Base-by-base conservation (phyloP, 2,888 invertebrate species). In the Drosophila mayaguana region DNA sequence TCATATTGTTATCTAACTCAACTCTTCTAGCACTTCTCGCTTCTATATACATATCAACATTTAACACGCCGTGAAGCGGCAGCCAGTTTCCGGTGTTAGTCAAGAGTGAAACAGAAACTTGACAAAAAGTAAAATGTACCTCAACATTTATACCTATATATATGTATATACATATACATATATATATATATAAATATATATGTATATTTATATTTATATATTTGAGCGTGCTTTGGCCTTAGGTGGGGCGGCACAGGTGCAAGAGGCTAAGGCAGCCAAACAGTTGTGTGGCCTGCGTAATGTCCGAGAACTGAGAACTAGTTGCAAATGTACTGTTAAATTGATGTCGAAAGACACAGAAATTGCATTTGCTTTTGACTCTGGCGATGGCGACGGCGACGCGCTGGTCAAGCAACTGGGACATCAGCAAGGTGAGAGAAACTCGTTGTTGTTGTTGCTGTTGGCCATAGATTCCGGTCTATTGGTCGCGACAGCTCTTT, bases 311-410 rank as follows among this genome's bases (percentile, higher is more conserved):
- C 56, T 7, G 22, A 76, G 83, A 84, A 84, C 83, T 68, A 74
- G 84, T 82, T 80, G 83, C 81, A 80, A 81, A 78, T 83, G 64
- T 85, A 80, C 86, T 75, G 81, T 81, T 81, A 81, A 83, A 83
- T 83, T 78, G 60, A 83, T 85, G 80, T 80, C 75, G 78, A 80
- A 75, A 78, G 75, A 53, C 45, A 72, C 61, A 67, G 65, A 81
- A 84, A 83, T 79, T 83, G 83, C 85, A 82, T 75, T 78, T 43
- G 63, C 16, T 54, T 63, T 42, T 40, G 43, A 32, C 32, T 50
- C 8, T 14, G 12, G 11, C 25, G 42, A n/a, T 57, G 36, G 45
- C 57, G 56, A 45, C 56, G 36, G 45, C 57, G 56, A 45, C 56
- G 43, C 63, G 71, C 75, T 80, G 78, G 78, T 63, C 78, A 78